phyloP scores from a whole-genome alignment of 2,888 invertebrate genomes.

The Branchinecta sandiegonensis region DNA sequence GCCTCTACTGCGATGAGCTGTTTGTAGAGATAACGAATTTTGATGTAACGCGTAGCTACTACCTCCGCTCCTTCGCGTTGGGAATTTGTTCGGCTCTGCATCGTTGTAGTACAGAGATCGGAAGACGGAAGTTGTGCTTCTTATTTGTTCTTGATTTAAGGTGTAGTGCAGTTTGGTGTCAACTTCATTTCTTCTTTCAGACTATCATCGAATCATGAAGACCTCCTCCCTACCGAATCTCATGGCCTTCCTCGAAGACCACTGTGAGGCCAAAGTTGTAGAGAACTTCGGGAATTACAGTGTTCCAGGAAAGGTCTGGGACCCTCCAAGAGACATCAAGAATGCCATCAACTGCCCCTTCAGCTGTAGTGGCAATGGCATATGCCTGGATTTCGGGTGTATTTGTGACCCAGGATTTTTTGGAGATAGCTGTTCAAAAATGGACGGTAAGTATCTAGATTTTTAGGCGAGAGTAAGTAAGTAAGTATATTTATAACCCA shows the following conservation, averaged over 20 bases:
- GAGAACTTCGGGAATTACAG: background rate
- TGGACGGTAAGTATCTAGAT: conserved; percentile 19
- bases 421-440: conserved; percentile 22
- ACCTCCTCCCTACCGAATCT: conserved; percentile 18
- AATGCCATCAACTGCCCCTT: conserved; percentile 25
- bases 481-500: no score
- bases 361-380: conserved; percentile 24
- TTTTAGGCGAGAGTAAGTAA: no score
- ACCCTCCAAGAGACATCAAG: conserved; percentile 20
- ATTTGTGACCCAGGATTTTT: conserved; percentile 25
- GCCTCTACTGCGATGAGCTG: no score
- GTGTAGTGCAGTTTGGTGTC: no score
- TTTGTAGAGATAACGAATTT: no score
- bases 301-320: conserved; percentile 20
- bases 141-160: no score
- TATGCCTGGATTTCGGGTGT: conserved; percentile 25
- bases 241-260: conserved; percentile 21
- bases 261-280: conserved; percentile 21
- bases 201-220: conserved; percentile 18
- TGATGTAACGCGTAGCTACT: no score
- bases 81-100: no score
- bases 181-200: conserved; percentile 17
- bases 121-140: no score
- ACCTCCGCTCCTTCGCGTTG: no score
- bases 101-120: no score